A percentile compares a stretch with the other conserved stretches of the same genome.
phyloP scores from a whole-genome alignment of 1,140 invertebrate species.

The Lithobius niger region DNA sequence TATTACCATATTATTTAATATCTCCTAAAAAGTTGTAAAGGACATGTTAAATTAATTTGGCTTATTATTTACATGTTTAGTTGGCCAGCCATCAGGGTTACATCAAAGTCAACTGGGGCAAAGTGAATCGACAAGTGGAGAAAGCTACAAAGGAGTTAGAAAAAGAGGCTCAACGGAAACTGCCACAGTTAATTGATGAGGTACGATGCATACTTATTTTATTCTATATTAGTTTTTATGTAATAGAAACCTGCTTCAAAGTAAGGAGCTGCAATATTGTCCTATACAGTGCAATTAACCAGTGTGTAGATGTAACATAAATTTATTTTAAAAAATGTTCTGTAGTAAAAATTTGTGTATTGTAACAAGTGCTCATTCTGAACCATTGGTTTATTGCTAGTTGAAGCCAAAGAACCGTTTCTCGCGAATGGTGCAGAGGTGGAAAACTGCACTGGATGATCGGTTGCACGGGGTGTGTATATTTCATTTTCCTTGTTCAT shows the following conservation, averaged over 20 bases:
- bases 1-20: neutral
- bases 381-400: too few species aligned
- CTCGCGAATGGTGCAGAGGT: too few species aligned
- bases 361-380: too few species aligned
- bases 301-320: constrained; percentile 10
- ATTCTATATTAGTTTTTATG: neutral
- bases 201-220: constrained; percentile 33
- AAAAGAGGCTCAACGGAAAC: constrained; percentile 51
- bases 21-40: neutral
- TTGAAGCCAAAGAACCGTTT: too few species aligned
- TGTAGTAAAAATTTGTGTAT: too few species aligned
- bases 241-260: neutral
- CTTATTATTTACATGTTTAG: constrained; percentile 17
- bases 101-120: constrained; percentile 70
- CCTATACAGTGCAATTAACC: constrained; percentile 6
- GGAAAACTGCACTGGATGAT: too few species aligned
- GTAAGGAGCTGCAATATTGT: neutral
- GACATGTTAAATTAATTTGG: neutral
- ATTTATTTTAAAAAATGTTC: neutral
- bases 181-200: constrained; percentile 52
- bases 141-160: constrained; percentile 50
- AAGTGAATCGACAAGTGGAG: constrained; percentile 42
- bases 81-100: constrained; percentile 77
- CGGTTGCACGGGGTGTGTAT: too few species aligned
- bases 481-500: too few species aligned